Evolutionary conservation across 2,113 vertebrate genomes (phyloP), one percentile per base, ranked within the genome.

Genomic region (Trematomus loennbergii): DNA sequence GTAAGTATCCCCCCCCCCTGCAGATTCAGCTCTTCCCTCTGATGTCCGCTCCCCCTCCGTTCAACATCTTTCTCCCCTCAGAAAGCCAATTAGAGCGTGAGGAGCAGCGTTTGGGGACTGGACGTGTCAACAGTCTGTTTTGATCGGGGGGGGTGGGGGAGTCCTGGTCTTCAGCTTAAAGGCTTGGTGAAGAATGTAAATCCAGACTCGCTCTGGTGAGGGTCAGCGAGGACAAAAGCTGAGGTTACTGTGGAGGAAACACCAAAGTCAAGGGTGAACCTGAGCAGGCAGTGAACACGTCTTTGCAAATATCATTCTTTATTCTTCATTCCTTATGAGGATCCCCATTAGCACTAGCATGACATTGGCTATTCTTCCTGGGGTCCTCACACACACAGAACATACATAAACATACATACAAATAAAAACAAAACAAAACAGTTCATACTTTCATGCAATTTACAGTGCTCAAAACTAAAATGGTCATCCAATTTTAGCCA

Each of bases 121-220:
- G 82, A 89, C 69, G 85, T 93, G 93, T 93, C 93, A 94, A 92
- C 92, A 90, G 84, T 82, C 82, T 93, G 94, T 94, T 94, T 89
- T 94, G 91, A 93, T 93, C 92, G 84, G 87, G 82, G 87, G 25
- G 25, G 25, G 36, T 87, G 84, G 83, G 86, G 78, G 75, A 45
- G 57, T 91, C 76, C 78, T 88, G 88, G 81, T 84, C 17, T 64
- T 57, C 17, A 93, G 93, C 93, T 95, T 95, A 95, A 94, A 90
- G 93, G 94, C 93, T 94, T 91, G 80, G 18, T 61, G 65, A 93
- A 93, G 92, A 95, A 94, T 94, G 91, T 93, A 88, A 89, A 93
- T 90, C 84, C 88, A 87, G 79, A 65, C 80, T 79, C 36, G 75
- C 67, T 72, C 46, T 18, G 33, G 20, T 2, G 75, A 77, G 72